Evolutionary conservation across 1,140 invertebrate species (phyloP).

Genomic region (Bathynomus jamesi): DNA sequence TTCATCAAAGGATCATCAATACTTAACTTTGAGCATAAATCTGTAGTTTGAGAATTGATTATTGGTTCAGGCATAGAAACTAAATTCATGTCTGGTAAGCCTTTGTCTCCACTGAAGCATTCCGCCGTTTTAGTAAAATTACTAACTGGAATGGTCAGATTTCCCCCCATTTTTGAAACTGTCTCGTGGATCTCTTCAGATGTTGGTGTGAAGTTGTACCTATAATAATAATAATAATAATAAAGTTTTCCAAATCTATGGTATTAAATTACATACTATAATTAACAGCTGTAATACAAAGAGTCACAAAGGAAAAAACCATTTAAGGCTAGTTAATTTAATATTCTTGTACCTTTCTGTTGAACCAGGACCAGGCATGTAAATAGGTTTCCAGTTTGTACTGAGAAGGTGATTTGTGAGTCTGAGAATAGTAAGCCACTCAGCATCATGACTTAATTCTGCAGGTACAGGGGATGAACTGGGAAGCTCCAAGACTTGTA

Average conservation of each 20-base stretch:
- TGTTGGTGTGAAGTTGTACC: conserved; percentile 32
- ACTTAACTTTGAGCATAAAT: not conserved
- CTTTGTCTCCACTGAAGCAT: not conserved
- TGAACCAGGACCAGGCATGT: conserved; percentile 68
- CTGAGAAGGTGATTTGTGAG: conserved; percentile 80
- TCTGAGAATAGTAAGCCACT: conserved; percentile 84
- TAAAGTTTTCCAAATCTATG: not conserved
- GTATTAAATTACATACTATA: too few relatives aligned
- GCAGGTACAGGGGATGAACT: conserved; percentile 38
- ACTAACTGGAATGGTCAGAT: conserved; percentile 21
- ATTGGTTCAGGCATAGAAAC: not conserved
- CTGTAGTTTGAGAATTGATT: not conserved
- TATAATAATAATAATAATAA: conserved; percentile 9
- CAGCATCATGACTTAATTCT: conserved; percentile 72
- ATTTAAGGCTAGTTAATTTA: too few relatives aligned
- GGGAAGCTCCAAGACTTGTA: conserved; percentile 43
- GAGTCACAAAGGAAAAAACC: too few relatives aligned
- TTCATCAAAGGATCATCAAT: not conserved
- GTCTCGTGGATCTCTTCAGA: conserved; percentile 28
- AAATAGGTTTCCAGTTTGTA: conserved; percentile 58
- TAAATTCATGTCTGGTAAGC: not conserved
- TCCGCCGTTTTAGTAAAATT: conserved; percentile 28
- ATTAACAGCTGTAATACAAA: too few relatives aligned
- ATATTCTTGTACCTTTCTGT: conserved; percentile 60
- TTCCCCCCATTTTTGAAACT: conserved; percentile 14